phyloP scores from a whole-genome alignment of 2,888 invertebrate species.

The Hipparchia sbordonii region DNA sequence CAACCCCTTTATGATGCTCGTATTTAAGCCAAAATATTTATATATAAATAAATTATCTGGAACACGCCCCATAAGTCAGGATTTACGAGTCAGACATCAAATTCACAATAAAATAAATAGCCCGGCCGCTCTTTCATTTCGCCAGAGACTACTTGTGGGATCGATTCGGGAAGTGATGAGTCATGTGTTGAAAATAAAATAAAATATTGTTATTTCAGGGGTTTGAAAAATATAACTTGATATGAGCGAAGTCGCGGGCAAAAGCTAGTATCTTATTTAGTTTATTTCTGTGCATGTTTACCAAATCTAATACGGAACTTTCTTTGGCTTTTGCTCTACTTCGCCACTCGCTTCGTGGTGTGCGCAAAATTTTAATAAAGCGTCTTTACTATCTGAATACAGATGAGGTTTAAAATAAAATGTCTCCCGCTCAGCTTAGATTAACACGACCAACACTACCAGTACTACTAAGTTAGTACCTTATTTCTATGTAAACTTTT shows the following conservation, averaged over 20 bases:
- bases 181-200: neutral
- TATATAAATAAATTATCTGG: constrained; percentile 11
- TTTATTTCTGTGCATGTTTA: neutral
- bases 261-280: neutral
- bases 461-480: neutral
- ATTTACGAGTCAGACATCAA: constrained; percentile 19
- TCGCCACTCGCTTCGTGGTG: neutral
- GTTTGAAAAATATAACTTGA: neutral
- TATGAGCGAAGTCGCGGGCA: too few species aligned
- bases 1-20: neutral
- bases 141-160: neutral
- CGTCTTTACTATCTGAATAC: constrained; percentile 15
- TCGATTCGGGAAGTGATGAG: neutral
- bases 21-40: constrained; percentile 1
- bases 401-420: constrained; percentile 12
- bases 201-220: neutral
- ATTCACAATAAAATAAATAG: constrained; percentile 19
- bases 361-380: constrained; percentile 15
- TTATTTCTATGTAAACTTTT: neutral
- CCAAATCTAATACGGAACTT: neutral
- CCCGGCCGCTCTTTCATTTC: constrained; percentile 9
- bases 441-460: neutral
- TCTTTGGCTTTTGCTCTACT: neutral
- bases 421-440: neutral
- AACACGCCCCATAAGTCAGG: constrained; percentile 7